phyloP scores from a whole-genome alignment of 2,797 vertebrate genomes.

The Notolabrus celidotus region DNA sequence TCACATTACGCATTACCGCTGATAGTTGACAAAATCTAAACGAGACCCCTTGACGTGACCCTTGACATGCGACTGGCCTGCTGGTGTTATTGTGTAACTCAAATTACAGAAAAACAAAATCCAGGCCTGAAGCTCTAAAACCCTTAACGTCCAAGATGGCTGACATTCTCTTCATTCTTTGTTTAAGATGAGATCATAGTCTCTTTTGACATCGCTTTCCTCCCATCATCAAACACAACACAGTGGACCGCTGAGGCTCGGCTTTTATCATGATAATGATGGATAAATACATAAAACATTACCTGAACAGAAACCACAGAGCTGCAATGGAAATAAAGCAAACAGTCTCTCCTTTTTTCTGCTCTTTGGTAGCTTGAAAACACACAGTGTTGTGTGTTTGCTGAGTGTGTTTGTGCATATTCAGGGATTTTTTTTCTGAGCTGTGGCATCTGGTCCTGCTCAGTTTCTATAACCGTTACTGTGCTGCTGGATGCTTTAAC shows the following conservation, averaged over 20 bases:
- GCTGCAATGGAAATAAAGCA: slow-evolving; percentile 32
- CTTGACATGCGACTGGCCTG: slow-evolving; percentile 12
- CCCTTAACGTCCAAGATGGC: slow-evolving; percentile 2
- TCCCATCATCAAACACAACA: slow-evolving; percentile 23
- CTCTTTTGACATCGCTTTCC: slow-evolving; percentile 5
- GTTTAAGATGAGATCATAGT: background rate
- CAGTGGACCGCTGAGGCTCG: slow-evolving; percentile 2
- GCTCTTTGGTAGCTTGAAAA: slow-evolving; percentile 14
- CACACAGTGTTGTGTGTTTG: slow-evolving; percentile 31
- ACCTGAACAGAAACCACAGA: slow-evolving; percentile 37
- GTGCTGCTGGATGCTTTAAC: slow-evolving; percentile 20
- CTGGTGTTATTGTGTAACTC: slow-evolving; percentile 24
- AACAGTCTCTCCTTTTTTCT: slow-evolving; percentile 1
- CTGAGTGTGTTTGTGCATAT: slow-evolving; percentile 49
- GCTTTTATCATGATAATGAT: slow-evolving; percentile 24
- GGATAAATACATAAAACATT: slow-evolving; percentile 40
- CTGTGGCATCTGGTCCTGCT: background rate
- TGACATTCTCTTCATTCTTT: background rate
- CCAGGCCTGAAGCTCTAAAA: slow-evolving; percentile 22
- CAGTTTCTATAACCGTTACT: slow-evolving; percentile 14
- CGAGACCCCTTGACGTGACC: slow-evolving; percentile 58
- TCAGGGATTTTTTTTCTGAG: too few relatives aligned
- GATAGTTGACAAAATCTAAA: slow-evolving; percentile 58
- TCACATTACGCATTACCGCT: slow-evolving; percentile 67
- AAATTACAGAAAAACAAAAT: slow-evolving; percentile 24